These are phyloP conservation scores for Onychomys torridus DNA, from an alignment of 2,797 vertebrate genomes.

Conservation along the genomic window DNA sequence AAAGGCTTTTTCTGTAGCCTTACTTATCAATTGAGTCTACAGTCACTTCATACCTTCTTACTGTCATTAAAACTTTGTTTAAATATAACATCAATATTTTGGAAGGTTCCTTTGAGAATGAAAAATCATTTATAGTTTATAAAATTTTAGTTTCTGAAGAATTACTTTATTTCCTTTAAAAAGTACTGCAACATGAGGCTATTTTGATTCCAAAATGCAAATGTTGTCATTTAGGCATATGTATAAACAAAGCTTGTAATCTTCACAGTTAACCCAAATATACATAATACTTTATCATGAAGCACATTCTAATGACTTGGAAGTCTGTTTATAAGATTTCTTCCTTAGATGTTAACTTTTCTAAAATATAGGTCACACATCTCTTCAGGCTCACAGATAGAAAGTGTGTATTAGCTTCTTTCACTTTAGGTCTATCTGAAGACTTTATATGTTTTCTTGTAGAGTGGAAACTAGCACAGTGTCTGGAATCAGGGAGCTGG, in stretches of 20 bases:
- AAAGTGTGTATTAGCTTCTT: not conserved
- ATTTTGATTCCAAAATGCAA: constrained; percentile 53
- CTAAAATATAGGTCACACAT: not conserved
- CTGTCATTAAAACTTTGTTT: constrained; percentile 22
- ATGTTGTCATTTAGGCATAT: not conserved
- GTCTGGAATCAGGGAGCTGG: not conserved
- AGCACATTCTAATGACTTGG: not conserved
- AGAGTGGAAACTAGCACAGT: not conserved
- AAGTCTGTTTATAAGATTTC: constrained; percentile 11
- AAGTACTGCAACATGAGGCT: not conserved
- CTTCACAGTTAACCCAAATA: not conserved
- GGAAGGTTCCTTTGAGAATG: constrained; percentile 36
- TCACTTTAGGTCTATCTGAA: not conserved
- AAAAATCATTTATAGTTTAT: not conserved
- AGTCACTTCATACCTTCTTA: not conserved
- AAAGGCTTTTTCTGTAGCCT: not conserved
- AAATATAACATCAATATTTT: not conserved
- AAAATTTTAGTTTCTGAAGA: constrained; percentile 45
- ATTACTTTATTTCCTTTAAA: constrained; percentile 29
- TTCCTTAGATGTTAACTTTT: not conserved
- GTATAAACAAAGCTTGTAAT: constrained; percentile 8
- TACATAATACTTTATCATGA: not conserved
- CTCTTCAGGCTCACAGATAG: not conserved
- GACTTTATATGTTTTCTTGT: not conserved
- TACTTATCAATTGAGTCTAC: not conserved